phyloP scores from a whole-genome alignment of 2,113 vertebrate species.

The Oxyruncus cristatus region DNA sequence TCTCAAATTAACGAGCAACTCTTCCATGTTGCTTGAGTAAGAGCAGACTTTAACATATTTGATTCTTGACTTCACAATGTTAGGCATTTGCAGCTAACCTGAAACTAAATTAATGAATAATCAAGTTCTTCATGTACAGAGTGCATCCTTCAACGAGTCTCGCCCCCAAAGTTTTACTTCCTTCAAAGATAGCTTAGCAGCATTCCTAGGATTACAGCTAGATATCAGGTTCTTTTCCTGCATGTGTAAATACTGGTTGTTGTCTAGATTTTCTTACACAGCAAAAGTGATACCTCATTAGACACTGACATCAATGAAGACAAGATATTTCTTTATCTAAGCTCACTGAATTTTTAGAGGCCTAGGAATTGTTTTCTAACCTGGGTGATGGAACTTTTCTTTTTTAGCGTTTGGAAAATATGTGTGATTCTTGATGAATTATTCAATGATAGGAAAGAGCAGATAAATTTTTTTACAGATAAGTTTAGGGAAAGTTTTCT shows the following conservation, averaged over 20 bases:
- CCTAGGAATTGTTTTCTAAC: constrained; percentile 1
- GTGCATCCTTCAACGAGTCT: not conserved
- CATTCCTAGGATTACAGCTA: not conserved
- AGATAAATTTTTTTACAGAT: not conserved
- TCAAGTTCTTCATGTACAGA: not conserved
- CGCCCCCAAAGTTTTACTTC: not conserved
- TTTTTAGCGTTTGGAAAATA: not conserved
- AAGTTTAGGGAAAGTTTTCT: not conserved
- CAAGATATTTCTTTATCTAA: constrained; percentile 33
- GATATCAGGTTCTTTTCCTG: not conserved
- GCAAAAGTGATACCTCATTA: constrained; percentile 19
- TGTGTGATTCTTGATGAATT: constrained; percentile 7
- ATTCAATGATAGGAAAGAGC: not conserved
- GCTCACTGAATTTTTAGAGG: not conserved
- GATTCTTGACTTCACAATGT: not conserved
- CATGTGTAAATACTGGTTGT: not conserved
- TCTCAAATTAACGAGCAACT: not conserved
- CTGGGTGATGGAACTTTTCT: not conserved
- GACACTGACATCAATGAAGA: not conserved
- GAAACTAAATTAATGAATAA: not conserved
- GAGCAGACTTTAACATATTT: not conserved
- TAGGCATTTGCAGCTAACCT: not conserved
- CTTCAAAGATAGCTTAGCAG: not conserved
- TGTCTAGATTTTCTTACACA: not conserved
- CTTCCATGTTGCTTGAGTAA: not conserved